phyloP scores from a whole-genome alignment of 2,888 invertebrate species.

The Thecocarcelia acutangulata region DNA sequence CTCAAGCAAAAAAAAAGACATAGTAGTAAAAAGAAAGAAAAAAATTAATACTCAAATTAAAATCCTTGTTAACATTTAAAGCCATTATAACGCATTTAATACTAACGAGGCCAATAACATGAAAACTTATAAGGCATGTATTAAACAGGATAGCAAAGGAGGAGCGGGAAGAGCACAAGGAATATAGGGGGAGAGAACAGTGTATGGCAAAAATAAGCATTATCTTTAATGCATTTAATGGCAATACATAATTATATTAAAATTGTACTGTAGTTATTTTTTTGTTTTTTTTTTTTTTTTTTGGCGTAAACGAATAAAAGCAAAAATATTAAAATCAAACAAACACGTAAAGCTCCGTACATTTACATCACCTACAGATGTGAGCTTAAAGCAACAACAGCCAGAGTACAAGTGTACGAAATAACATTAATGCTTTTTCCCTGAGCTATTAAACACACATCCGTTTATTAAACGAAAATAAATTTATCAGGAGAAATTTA shows the following conservation, averaged over 20 bases:
- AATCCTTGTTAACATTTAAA: conserved; percentile 51
- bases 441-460: conserved; percentile 75
- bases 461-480: conserved; percentile 69
- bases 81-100: conserved; percentile 61
- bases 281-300: too few relatives aligned
- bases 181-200: neutral
- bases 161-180: neutral
- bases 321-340: conserved; percentile 15
- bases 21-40: conserved; percentile 7
- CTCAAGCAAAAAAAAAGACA: conserved; percentile 11
- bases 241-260: conserved; percentile 66
- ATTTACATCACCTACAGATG: conserved; percentile 24
- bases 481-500: neutral
- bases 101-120: conserved; percentile 65
- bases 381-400: conserved; percentile 15
- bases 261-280: conserved; percentile 61
- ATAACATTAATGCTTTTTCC: conserved; percentile 76
- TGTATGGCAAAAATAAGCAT: conserved; percentile 17
- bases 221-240: conserved; percentile 61
- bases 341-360: neutral
- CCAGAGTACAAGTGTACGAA: conserved; percentile 61
- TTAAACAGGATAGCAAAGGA: neutral
- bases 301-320: conserved; percentile 42
- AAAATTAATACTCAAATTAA: conserved; percentile 39
- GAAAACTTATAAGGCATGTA: conserved; percentile 19